phyloP scores from a whole-genome alignment of 1,140 invertebrate genomes.

The Drosophila lacteicornis region DNA sequence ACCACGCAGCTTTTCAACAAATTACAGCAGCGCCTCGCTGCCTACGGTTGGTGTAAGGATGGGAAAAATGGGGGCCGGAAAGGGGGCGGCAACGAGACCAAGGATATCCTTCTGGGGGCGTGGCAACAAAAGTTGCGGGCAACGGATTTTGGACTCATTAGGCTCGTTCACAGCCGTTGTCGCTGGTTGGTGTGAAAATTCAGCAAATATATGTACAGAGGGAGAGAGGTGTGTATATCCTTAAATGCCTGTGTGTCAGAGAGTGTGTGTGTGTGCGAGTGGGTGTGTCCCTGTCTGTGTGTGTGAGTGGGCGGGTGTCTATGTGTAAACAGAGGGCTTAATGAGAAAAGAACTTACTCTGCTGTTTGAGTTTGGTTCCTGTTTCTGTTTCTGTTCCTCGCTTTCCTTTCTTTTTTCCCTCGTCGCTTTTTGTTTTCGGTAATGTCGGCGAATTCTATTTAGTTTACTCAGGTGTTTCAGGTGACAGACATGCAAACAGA shows the following conservation, averaged over 20 bases:
- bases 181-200: conserved; percentile 74
- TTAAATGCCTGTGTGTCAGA: neutral
- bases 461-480: conserved; percentile 35
- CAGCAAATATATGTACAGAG: conserved; percentile 47
- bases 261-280: conserved; percentile 12
- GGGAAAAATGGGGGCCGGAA: neutral
- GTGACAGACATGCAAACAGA: conserved; percentile 52
- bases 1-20: conserved; percentile 75
- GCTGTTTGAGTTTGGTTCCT: conserved; percentile 71
- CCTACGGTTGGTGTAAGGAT: conserved; percentile 12
- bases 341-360: conserved; percentile 82
- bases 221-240: conserved; percentile 6
- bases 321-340: conserved; percentile 71
- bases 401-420: conserved; percentile 7
- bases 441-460: conserved; percentile 56
- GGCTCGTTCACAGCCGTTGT: conserved; percentile 44
- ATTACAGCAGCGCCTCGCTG: conserved; percentile 48
- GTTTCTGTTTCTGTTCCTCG: conserved; percentile 7
- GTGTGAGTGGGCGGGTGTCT: conserved; percentile 49
- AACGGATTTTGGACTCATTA: conserved; percentile 78
- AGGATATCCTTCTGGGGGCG: conserved; percentile 20
- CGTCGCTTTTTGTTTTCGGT: conserved; percentile 35
- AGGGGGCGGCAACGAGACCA: conserved; percentile 16
- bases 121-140: conserved; percentile 65
- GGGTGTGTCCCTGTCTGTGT: conserved; percentile 9